Percentiles rank a stretch among this genome's conserved stretches.
phyloP scores from a whole-genome alignment of 2,888 invertebrate species.

The Cephus spinipes region DNA sequence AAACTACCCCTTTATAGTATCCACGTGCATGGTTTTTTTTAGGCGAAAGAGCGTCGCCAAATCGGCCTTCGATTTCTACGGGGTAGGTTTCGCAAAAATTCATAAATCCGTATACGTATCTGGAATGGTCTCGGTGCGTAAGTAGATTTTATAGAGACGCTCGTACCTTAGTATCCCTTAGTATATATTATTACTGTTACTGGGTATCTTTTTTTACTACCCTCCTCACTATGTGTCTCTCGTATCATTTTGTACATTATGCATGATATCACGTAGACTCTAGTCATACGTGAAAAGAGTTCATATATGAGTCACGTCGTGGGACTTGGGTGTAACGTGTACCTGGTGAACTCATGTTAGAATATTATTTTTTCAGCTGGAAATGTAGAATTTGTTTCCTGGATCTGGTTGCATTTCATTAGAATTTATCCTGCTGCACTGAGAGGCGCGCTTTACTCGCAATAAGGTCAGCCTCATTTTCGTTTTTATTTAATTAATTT shows the following conservation, averaged over 20 bases:
- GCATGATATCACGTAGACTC: constrained; percentile 40
- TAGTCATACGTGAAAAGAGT: constrained; percentile 23
- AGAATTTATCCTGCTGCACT: background rate
- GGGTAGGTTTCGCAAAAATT: background rate
- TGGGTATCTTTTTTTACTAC: background rate
- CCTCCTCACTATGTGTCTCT: constrained; percentile 27
- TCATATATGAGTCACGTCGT: background rate
- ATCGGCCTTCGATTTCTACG: background rate
- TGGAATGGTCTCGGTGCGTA: background rate
- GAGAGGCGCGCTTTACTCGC: too few relatives aligned
- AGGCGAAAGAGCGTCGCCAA: background rate
- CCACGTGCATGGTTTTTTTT: background rate
- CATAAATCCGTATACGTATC: background rate
- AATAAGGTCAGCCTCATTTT: too few relatives aligned
- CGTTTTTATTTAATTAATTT: too few relatives aligned
- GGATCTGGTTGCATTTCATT: background rate
- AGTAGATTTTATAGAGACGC: background rate
- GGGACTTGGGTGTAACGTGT: background rate
- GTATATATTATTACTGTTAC: background rate
- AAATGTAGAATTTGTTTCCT: background rate
- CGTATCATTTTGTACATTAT: constrained; percentile 47
- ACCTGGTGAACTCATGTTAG: background rate
- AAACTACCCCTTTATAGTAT: background rate
- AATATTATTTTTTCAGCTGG: background rate
- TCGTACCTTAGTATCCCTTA: background rate